phyloP scores from a whole-genome alignment of 2,888 invertebrate genomes.

The Tillus elongatus region DNA sequence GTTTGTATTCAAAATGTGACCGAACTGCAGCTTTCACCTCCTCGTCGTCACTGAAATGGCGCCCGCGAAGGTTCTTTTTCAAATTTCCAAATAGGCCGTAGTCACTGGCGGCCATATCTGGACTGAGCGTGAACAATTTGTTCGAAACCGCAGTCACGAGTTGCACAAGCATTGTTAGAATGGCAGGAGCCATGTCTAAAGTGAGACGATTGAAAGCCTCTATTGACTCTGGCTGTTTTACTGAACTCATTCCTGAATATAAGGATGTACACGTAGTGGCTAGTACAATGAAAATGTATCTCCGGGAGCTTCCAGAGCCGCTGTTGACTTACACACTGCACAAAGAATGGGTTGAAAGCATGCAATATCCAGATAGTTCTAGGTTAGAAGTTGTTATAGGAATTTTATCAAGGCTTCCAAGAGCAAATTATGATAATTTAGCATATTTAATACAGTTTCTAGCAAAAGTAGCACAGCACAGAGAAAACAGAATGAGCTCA shows the following conservation, averaged over 20 bases:
- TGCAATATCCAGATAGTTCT: slow-evolving; percentile 55
- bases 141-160: slow-evolving; percentile 70
- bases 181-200: slow-evolving; percentile 83
- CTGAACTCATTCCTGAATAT: slow-evolving; percentile 67
- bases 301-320: slow-evolving; percentile 89
- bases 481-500: slow-evolving; percentile 92
- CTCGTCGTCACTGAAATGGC: no score
- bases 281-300: slow-evolving; percentile 82
- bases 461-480: slow-evolving; percentile 69
- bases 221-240: slow-evolving; percentile 77
- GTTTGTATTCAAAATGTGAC: no score
- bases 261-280: slow-evolving; percentile 89
- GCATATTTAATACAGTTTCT: slow-evolving; percentile 86
- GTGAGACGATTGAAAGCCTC: slow-evolving; percentile 84
- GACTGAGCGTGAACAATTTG: no score
- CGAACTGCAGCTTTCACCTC: no score
- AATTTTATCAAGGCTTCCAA: slow-evolving; percentile 69
- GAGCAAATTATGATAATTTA: slow-evolving; percentile 77
- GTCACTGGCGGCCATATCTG: no score
- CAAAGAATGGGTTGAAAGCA: slow-evolving; percentile 72
- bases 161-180: slow-evolving; percentile 89
- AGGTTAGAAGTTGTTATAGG: slow-evolving; percentile 55
- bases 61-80: no score
- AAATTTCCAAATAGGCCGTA: no score
- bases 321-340: slow-evolving; percentile 75